Evolutionary conservation across 2,797 vertebrate genomes (phyloP), one percentile per base, ranked within the genome.

Genomic region (Oreochromis mossambicus): DNA sequence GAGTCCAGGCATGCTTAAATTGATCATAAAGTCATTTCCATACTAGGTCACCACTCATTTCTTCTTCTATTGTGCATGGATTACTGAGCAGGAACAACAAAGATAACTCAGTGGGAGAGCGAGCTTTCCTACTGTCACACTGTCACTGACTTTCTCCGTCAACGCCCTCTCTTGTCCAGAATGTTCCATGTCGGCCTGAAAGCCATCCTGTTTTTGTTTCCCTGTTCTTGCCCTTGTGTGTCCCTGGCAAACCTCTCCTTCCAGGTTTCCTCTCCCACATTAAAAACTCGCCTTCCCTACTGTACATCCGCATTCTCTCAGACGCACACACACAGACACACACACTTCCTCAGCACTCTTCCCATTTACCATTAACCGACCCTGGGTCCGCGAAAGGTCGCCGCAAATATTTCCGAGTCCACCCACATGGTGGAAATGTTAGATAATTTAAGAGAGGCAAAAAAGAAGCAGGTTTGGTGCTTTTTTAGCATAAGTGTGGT

Each of bases 131-230:
- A 50, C 82, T 90, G 85, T 91, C 89, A 85, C 86, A 50, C 82
- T 86, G 85, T 92, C 90, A 93, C 80, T 26, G 52, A 85, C 79
- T 88, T 88, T 87, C 85, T 87, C 86, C 38, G 84, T 90, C 78
- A 19, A 90, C 89, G 76, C 82, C 83, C 86, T 89, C 68, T 86
- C 86, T 79, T 83, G 34, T 91, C 85, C 86, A 92, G 63, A 95
- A 94, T 93, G 92, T 95, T 95, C 92, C 92, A 76, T 81, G 86
- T 84, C 78, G 6, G 91, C 84, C 86, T 32, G 68, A 87, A 81
- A 91, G 80, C 50, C 93, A 93, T 95, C 95, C 95, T 95, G 95
- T 95, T 94, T 93, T 95, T 95, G 94, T 95, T 95, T 94, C 91
- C 86, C 83, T 87, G 86, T 52, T 91, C 92, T 92, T 89, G 85